phyloP scores from a whole-genome alignment of 1,140 invertebrate genomes.

The Vanessa tameamea region DNA sequence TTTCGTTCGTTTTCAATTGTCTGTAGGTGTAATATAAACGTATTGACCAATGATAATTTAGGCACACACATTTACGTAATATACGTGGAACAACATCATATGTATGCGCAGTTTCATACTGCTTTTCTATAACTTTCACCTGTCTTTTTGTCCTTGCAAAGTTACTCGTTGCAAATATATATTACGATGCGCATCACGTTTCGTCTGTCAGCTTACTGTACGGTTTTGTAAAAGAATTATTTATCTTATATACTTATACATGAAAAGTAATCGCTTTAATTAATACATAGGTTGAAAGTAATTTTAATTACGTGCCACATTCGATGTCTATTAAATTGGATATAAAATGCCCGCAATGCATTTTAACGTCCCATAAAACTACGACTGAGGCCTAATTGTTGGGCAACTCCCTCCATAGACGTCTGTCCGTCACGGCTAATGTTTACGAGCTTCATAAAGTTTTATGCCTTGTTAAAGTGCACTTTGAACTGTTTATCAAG shows the following conservation, averaged over 20 bases:
- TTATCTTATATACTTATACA: not conserved
- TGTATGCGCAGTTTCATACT: not conserved
- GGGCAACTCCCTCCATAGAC: slow-evolving; percentile 44
- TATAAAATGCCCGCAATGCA: slow-evolving; percentile 58
- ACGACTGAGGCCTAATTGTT: slow-evolving; percentile 69
- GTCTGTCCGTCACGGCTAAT: slow-evolving; percentile 47
- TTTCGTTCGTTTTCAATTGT: not conserved
- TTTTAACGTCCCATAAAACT: slow-evolving; percentile 70
- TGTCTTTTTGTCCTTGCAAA: slow-evolving; percentile 5
- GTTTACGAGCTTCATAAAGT: slow-evolving; percentile 61
- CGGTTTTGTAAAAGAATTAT: not conserved
- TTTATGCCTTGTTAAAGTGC: slow-evolving; percentile 50
- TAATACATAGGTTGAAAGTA: slow-evolving; percentile 5
- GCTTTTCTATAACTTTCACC: slow-evolving; percentile 18
- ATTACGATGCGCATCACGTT: slow-evolving; percentile 10
- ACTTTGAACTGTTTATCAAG: slow-evolving; percentile 30
- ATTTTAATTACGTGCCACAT: slow-evolving; percentile 45
- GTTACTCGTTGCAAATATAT: slow-evolving; percentile 7
- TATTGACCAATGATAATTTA: not conserved
- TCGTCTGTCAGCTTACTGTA: not conserved
- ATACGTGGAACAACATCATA: not conserved
- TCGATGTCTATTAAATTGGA: slow-evolving; percentile 56
- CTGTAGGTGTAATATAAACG: not conserved
- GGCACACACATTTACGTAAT: slow-evolving; percentile 2
- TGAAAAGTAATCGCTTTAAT: not conserved